A percentile compares a stretch with the other conserved stretches of the same genome.
Conservation (phyloP, 1,140 invertebrate genomes). For the Semibalanus balanoides region DNA sequence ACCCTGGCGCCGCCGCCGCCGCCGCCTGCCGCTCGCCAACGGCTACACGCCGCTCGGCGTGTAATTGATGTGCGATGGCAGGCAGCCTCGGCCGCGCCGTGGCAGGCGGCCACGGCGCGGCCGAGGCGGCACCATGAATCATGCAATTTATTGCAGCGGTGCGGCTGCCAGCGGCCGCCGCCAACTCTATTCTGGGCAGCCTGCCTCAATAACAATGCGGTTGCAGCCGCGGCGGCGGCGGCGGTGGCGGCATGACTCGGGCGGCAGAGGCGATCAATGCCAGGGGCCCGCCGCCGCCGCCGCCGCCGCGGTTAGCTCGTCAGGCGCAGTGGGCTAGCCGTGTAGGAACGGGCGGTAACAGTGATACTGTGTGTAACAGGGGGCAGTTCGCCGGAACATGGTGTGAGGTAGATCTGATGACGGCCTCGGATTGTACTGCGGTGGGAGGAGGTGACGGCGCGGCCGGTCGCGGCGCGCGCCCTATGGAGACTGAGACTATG, state of each 20-base stretch:
- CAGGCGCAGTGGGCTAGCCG: too few relatives aligned
- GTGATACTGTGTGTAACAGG: neutral
- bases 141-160: neutral
- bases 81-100: too few relatives aligned
- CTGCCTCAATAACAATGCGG: neutral
- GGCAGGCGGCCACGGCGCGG: too few relatives aligned
- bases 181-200: neutral
- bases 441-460: too few relatives aligned
- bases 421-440: neutral
- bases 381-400: neutral
- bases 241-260: neutral
- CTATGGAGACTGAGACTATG: neutral
- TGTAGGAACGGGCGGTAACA: neutral
- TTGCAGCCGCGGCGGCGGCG: neutral
- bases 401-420: neutral
- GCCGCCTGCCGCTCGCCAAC: neutral
- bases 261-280: neutral
- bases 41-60: neutral
- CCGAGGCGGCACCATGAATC: neutral
- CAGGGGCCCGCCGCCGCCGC: neutral
- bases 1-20: too few relatives aligned
- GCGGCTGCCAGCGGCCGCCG: neutral
- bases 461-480: too few relatives aligned
- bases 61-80: neutral
- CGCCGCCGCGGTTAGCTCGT: neutral